Evolutionary conservation across 2,797 vertebrate species (phyloP).

Genomic region (Poeciliopsis infans): DNA sequence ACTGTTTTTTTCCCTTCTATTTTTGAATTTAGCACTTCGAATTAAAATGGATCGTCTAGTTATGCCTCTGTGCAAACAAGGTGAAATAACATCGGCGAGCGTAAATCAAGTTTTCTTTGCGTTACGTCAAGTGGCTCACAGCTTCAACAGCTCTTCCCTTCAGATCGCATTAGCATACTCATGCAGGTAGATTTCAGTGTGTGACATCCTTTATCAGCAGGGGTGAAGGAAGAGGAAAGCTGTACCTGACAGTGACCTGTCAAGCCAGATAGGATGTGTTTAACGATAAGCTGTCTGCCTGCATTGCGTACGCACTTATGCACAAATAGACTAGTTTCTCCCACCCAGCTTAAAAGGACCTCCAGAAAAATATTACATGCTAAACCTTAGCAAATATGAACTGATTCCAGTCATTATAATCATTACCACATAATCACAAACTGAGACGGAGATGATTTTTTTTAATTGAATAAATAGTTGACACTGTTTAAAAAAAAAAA

Average conservation of each 20-base stretch:
- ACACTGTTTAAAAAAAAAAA: background rate
- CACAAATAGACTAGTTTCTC: conserved; percentile 48
- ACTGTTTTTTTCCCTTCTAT: background rate
- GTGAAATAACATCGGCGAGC: conserved; percentile 34
- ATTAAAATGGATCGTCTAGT: conserved; percentile 31
- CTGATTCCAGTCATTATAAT: conserved; percentile 16
- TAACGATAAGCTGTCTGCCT: conserved; percentile 81
- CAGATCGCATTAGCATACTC: conserved; percentile 79
- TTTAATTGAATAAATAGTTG: background rate
- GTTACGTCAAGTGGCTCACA: conserved; percentile 55
- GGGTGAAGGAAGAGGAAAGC: conserved; percentile 70
- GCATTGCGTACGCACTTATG: conserved; percentile 54
- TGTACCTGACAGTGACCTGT: conserved; percentile 83
- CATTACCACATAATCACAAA: background rate
- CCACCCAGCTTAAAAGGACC: conserved; percentile 54
- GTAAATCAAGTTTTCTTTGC: conserved; percentile 53
- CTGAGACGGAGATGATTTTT: background rate
- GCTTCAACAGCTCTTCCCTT: conserved; percentile 75
- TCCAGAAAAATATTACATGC: conserved; percentile 70
- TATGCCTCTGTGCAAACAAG: conserved; percentile 43
- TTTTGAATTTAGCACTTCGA: conserved; percentile 34
- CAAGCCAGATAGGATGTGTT: conserved; percentile 81
- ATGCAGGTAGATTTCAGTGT: conserved; percentile 76
- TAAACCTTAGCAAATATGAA: conserved; percentile 26
- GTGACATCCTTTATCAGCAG: conserved; percentile 75